Percentiles rank a stretch among this genome's conserved stretches.
These are phyloP conservation scores for Oscheius sp. DNA, from an alignment of 2,888 invertebrate genomes.

Conservation along the genomic window DNA sequence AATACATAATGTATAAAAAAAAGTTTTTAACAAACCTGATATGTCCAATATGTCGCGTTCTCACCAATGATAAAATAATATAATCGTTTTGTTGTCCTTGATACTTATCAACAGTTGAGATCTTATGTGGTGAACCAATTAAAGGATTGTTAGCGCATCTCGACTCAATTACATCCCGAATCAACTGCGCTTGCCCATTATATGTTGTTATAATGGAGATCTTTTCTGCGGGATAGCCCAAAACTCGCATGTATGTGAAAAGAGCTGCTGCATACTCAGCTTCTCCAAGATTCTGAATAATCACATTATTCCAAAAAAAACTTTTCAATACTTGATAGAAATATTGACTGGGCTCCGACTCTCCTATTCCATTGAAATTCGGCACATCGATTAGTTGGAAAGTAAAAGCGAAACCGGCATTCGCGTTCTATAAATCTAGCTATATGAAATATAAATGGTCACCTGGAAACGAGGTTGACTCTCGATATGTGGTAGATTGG, in stretches of 20 bases:
- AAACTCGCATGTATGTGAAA: conserved; percentile 96
- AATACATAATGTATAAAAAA: conserved; percentile 30
- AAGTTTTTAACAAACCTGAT: conserved; percentile 75
- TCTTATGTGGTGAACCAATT: conserved; percentile 88
- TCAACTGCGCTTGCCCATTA: conserved; percentile 92
- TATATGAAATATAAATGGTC: conserved; percentile 51
- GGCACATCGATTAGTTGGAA: conserved; percentile 95
- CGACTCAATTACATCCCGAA: conserved; percentile 89
- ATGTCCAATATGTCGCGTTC: conserved; percentile 96
- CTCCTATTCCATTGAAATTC: conserved; percentile 94
- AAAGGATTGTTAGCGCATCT: conserved; percentile 93
- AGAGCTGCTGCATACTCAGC: conserved; percentile 91
- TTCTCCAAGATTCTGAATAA: conserved; percentile 76
- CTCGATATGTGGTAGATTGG: conserved; percentile 89
- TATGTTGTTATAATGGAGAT: conserved; percentile 98
- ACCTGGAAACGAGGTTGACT: conserved; percentile 81
- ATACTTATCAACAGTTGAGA: conserved; percentile 93
- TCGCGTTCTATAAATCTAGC: conserved; percentile 76
- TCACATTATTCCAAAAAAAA: not conserved
- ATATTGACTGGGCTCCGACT: conserved; percentile 95
- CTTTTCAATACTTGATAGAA: conserved; percentile 88
- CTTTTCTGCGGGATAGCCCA: conserved; percentile 94
- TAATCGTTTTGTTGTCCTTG: conserved; percentile 99
- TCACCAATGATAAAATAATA: conserved; percentile 91
- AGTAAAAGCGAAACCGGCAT: conserved; percentile 90